These are phyloP conservation scores for Nibea coibor DNA, from an alignment of 2,113 vertebrate genomes.

Conservation along the genomic window DNA sequence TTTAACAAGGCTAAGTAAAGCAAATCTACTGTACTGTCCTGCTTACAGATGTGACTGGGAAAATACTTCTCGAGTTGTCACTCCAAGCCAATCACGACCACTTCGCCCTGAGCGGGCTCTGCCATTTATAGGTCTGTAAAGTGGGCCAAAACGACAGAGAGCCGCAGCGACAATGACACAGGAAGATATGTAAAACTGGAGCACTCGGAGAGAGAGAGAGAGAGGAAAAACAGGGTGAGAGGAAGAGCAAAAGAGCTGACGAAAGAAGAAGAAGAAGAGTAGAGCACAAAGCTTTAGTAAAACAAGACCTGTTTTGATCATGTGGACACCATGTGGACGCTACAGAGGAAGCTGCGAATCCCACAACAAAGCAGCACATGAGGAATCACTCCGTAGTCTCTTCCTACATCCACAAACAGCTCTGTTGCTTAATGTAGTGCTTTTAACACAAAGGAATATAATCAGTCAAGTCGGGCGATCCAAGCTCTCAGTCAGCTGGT, in stretches of 20 bases:
- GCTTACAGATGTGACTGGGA: slow-evolving; percentile 39
- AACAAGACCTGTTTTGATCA: slow-evolving; percentile 8
- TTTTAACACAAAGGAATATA: neutral
- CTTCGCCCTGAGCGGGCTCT: slow-evolving; percentile 46
- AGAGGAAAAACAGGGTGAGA: neutral
- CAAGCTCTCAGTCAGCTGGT: neutral
- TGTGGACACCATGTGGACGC: slow-evolving; percentile 50
- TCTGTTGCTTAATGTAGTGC: neutral
- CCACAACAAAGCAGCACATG: slow-evolving; percentile 53
- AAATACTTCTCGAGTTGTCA: slow-evolving; percentile 48
- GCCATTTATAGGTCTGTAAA: slow-evolving; percentile 69
- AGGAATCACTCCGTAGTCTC: slow-evolving; percentile 44
- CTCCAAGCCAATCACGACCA: slow-evolving; percentile 39
- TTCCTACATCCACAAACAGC: slow-evolving; percentile 31
- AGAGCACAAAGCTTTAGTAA: neutral
- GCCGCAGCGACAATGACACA: slow-evolving; percentile 56
- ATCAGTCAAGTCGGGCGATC: neutral
- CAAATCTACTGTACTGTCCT: neutral
- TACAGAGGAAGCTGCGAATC: slow-evolving; percentile 44
- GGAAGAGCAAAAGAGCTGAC: neutral
- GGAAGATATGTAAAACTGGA: slow-evolving; percentile 51
- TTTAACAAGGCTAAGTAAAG: neutral
- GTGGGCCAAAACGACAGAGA: slow-evolving; percentile 60
- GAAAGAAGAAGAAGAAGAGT: neutral
- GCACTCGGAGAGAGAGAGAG: neutral